phyloP scores from a whole-genome alignment of 1,140 invertebrate genomes.

The Lepidostoma basale region DNA sequence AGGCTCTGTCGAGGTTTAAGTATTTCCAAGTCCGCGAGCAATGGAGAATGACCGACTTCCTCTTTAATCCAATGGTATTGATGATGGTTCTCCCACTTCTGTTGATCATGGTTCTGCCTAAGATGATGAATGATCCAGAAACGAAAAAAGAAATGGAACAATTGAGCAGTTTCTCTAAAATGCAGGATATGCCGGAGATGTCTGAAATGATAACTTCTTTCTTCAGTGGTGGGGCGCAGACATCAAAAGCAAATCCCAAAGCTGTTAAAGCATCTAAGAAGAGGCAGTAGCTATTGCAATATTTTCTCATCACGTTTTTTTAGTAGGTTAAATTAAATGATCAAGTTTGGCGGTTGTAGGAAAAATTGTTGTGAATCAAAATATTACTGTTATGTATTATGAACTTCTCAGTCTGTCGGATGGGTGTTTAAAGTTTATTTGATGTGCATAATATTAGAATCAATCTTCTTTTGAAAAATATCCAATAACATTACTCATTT shows the following conservation, averaged over 20 bases:
- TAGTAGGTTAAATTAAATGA: too few relatives aligned
- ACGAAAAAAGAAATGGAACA: constrained; percentile 94
- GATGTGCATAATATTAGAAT: too few relatives aligned
- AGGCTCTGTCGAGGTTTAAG: constrained; percentile 77
- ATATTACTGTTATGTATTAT: too few relatives aligned
- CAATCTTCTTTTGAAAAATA: too few relatives aligned
- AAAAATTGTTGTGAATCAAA: too few relatives aligned
- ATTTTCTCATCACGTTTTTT: too few relatives aligned
- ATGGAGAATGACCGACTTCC: constrained; percentile 90
- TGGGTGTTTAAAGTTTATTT: too few relatives aligned
- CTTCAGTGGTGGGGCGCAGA: constrained; percentile 66
- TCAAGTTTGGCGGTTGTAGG: too few relatives aligned
- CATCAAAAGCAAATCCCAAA: constrained; percentile 63
- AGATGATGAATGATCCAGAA: constrained; percentile 97
- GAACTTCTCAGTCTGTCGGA: too few relatives aligned
- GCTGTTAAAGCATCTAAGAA: constrained; percentile 71
- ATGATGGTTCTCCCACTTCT: constrained; percentile 96
- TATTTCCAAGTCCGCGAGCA: constrained; percentile 96
- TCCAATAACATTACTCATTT: too few relatives aligned
- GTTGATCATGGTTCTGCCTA: constrained; percentile 91
- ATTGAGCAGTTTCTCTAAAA: constrained; percentile 76
- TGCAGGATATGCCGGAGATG: constrained; percentile 87
- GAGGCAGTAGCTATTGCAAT: constrained; percentile 59
- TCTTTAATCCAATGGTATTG: constrained; percentile 96
- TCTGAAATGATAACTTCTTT: constrained; percentile 87